phyloP scores from a whole-genome alignment of 2,113 vertebrate species.

The Apteryx owenii region DNA sequence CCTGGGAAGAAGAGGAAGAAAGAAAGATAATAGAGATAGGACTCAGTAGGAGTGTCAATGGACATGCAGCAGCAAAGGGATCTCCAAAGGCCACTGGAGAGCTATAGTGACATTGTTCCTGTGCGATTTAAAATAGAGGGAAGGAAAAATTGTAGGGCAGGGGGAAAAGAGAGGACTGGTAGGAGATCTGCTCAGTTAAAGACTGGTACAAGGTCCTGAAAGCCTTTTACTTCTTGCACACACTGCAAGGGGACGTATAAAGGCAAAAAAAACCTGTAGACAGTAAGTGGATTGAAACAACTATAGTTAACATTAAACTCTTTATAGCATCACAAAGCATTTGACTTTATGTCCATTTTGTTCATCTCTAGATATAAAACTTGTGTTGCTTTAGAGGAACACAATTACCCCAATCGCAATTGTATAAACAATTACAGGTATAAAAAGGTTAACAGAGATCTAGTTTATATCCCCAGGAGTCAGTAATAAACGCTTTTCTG shows the following conservation, averaged over 20 bases:
- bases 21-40: neutral
- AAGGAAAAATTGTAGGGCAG: neutral
- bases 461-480: neutral
- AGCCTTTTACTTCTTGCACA: neutral
- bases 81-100: neutral
- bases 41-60: accelerated
- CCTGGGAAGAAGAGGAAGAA: neutral
- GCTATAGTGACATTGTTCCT: neutral
- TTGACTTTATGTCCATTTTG: neutral
- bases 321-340: neutral
- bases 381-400: neutral
- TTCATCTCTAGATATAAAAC: neutral
- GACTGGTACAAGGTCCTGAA: neutral
- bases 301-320: neutral
- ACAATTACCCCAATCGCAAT: neutral
- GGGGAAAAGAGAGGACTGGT: neutral
- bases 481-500: neutral
- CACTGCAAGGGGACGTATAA: neutral
- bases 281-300: neutral
- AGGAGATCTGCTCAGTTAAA: neutral
- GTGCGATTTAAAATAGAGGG: neutral
- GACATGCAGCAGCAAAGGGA: accelerated
- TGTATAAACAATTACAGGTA: neutral
- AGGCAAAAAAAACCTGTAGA: neutral
- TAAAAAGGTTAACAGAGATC: neutral